phyloP scores from a whole-genome alignment of 2,113 vertebrate genomes.

The Sterna hirundo region DNA sequence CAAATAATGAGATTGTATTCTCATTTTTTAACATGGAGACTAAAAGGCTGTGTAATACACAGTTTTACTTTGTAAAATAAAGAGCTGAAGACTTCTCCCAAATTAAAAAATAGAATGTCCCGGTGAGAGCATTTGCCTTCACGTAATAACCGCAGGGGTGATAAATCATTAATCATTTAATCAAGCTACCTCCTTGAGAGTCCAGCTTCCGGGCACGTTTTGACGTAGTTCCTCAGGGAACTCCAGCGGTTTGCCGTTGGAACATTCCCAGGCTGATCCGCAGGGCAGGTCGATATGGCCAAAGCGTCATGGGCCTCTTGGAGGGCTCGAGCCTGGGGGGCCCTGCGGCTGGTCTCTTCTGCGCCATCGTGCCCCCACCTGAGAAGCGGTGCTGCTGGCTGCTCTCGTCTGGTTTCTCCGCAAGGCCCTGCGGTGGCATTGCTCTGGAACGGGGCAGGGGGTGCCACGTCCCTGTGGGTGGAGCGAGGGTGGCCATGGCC shows the following conservation, averaged over 20 bases:
- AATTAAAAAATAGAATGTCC: background rate
- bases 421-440: background rate
- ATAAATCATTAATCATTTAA: background rate
- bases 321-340: background rate
- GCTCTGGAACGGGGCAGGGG: background rate
- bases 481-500: too few relatives aligned
- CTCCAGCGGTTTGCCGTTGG: background rate
- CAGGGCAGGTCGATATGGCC: background rate
- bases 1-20: background rate
- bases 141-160: background rate
- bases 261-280: background rate
- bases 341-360: background rate
- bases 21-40: background rate
- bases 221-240: background rate
- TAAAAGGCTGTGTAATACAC: background rate
- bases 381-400: background rate
- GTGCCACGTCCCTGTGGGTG: too few relatives aligned
- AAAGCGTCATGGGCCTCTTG: background rate
- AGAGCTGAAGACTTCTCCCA: background rate
- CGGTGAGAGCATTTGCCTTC: background rate
- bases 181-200: background rate
- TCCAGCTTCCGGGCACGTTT: background rate
- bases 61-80: background rate
- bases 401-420: too few relatives aligned
- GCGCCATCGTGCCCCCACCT: rapidly evolving